Evolutionary conservation across 2,888 invertebrate genomes (phyloP).

Genomic region (Tricholauxania praeusta): DNA sequence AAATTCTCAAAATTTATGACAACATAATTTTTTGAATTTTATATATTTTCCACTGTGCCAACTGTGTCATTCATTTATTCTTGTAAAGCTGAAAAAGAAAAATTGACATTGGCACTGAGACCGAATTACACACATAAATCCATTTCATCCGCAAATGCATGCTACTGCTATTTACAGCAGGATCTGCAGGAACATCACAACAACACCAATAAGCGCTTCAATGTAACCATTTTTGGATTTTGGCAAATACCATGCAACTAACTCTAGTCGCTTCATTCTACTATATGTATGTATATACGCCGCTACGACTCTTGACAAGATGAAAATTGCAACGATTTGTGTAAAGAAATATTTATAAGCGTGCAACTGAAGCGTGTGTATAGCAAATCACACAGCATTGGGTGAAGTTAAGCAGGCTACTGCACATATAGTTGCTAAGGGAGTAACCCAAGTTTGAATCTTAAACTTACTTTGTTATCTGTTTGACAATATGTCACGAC

Average conservation of each 20-base stretch:
- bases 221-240: constrained; percentile 22
- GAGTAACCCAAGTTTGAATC: no score
- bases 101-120: constrained; percentile 33
- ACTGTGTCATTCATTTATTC: background rate
- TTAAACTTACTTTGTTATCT: no score
- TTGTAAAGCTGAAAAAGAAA: constrained; percentile 15
- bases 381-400: no score
- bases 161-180: background rate
- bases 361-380: constrained; percentile 4
- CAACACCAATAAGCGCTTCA: constrained; percentile 23
- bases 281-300: no score
- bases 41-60: background rate
- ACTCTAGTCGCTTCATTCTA: background rate
- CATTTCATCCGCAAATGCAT: constrained; percentile 32
- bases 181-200: constrained; percentile 6
- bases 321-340: constrained; percentile 23
- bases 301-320: constrained; percentile 14
- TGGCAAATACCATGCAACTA: constrained; percentile 14
- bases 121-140: constrained; percentile 35
- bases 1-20: no score
- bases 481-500: no score
- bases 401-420: no score
- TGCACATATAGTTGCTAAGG: no score
- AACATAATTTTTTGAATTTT: no score
- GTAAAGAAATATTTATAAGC: constrained; percentile 24